Evolutionary conservation across 2,797 vertebrate species (phyloP).

Genomic region (Channa striata): DNA sequence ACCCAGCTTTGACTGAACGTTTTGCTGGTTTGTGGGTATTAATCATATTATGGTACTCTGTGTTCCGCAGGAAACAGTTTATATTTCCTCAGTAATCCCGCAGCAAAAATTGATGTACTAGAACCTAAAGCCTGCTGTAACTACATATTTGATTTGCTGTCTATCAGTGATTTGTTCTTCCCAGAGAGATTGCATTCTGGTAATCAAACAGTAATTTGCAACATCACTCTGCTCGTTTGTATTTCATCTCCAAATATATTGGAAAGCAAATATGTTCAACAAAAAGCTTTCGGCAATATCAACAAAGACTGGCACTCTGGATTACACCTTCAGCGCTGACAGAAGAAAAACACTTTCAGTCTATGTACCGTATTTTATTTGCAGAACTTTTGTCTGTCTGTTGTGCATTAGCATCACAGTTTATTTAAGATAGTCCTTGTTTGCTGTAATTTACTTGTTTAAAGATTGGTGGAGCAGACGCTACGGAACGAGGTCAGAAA

Average conservation of each 20-base stretch:
- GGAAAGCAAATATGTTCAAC: slow-evolving; percentile 61
- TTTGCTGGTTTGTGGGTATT: slow-evolving; percentile 22
- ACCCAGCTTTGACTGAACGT: slow-evolving; percentile 7
- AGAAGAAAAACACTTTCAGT: slow-evolving; percentile 36
- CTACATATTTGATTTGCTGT: slow-evolving; percentile 49
- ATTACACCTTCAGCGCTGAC: slow-evolving; percentile 32
- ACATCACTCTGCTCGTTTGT: slow-evolving; percentile 55
- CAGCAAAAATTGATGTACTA: slow-evolving; percentile 29
- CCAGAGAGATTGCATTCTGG: slow-evolving; percentile 20
- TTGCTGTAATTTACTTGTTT: slow-evolving; percentile 20
- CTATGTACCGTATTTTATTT: slow-evolving; percentile 11
- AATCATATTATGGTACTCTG: slow-evolving; percentile 31
- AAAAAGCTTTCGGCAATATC: slow-evolving; percentile 64
- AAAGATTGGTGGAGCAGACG: not conserved
- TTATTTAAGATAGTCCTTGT: slow-evolving; percentile 15
- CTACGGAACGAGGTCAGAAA: not conserved
- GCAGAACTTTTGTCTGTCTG: slow-evolving; percentile 12
- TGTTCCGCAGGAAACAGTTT: slow-evolving; percentile 44
- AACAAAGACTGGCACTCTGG: slow-evolving; percentile 43
- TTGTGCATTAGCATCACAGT: not conserved
- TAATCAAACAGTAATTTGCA: slow-evolving; percentile 65
- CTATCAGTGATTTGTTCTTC: slow-evolving; percentile 39
- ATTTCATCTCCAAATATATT: slow-evolving; percentile 65
- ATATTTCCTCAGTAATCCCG: slow-evolving; percentile 40
- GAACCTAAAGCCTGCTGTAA: slow-evolving; percentile 28